phyloP scores from a whole-genome alignment of 1,140 invertebrate genomes.

The Zelostemma sp. region DNA sequence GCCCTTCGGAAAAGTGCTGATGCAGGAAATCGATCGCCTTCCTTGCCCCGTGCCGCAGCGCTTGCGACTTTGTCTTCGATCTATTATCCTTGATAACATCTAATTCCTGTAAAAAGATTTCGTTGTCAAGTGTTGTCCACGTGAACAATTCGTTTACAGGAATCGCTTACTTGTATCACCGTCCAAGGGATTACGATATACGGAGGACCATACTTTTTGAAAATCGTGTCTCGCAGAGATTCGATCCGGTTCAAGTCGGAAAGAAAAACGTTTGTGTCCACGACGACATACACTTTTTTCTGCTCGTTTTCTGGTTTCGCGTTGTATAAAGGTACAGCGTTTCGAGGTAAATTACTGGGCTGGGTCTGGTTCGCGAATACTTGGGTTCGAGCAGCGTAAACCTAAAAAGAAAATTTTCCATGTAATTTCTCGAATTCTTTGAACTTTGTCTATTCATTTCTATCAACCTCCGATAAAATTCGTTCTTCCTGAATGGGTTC shows the following conservation, averaged over 20 bases:
- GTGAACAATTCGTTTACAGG: too few species aligned
- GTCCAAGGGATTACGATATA: constrained; percentile 65
- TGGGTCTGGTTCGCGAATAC: constrained; percentile 28
- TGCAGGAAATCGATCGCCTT: constrained; percentile 60
- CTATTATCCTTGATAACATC: constrained; percentile 64
- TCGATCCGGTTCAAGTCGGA: constrained; percentile 55
- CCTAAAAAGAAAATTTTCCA: constrained; percentile 32
- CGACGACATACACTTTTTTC: constrained; percentile 57
- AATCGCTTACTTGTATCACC: constrained; percentile 57
- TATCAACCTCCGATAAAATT: constrained; percentile 55
- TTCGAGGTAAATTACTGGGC: constrained; percentile 16
- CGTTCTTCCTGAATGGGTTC: constrained; percentile 62
- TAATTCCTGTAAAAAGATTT: constrained; percentile 55
- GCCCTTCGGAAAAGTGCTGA: constrained; percentile 56
- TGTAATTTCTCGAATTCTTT: not conserved
- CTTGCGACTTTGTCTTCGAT: constrained; percentile 38
- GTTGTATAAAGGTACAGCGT: constrained; percentile 24
- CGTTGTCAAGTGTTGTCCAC: not conserved
- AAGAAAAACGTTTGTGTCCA: constrained; percentile 69
- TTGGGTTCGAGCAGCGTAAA: constrained; percentile 55
- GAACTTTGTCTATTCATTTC: too few species aligned
- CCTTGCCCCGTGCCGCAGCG: constrained; percentile 47
- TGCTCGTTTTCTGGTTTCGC: not conserved
- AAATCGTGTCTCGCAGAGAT: constrained; percentile 48
- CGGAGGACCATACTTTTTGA: constrained; percentile 54